These are phyloP conservation scores for Danionella cerebrum DNA, from an alignment of 2,113 vertebrate species.

Conservation along the genomic window DNA sequence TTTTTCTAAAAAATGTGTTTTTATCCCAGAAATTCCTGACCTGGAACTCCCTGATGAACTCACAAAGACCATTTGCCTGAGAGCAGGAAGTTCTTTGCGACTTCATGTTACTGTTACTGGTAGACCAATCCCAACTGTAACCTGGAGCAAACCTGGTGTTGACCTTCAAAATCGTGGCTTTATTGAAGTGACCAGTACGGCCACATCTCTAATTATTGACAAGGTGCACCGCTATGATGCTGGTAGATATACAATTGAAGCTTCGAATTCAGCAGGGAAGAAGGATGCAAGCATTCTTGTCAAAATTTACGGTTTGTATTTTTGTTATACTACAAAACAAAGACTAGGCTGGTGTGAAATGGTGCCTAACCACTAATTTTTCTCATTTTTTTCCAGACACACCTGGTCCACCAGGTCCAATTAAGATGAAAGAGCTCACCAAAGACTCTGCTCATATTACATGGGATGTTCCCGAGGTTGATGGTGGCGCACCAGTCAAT, in stretches of 20 bases:
- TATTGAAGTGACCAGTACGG: conserved; percentile 82
- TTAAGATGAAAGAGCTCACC: conserved; percentile 86
- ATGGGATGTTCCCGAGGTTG: conserved; percentile 88
- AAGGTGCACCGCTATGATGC: conserved; percentile 95
- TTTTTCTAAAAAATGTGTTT: neutral
- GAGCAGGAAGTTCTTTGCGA: conserved; percentile 83
- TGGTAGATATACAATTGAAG: conserved; percentile 87
- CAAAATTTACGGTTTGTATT: conserved; percentile 82
- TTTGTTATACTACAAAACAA: neutral
- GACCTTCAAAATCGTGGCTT: conserved; percentile 85
- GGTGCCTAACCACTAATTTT: neutral
- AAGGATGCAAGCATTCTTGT: conserved; percentile 88
- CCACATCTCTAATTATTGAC: conserved; percentile 85
- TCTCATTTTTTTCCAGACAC: conserved; percentile 69
- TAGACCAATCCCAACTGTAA: conserved; percentile 80
- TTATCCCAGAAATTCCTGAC: conserved; percentile 83
- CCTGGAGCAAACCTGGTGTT: conserved; percentile 85
- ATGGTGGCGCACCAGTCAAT: conserved; percentile 90
- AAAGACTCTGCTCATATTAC: conserved; percentile 84
- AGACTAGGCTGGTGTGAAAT: neutral
- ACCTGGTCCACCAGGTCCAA: conserved; percentile 83
- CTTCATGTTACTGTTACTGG: conserved; percentile 82
- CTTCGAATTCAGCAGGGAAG: conserved; percentile 92
- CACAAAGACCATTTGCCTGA: conserved; percentile 87
- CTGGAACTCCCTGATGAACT: conserved; percentile 91